A percentile compares a stretch with the other conserved stretches of the same genome.
phyloP scores from a whole-genome alignment of 2,797 vertebrate genomes.

The Acanthurus tractus region DNA sequence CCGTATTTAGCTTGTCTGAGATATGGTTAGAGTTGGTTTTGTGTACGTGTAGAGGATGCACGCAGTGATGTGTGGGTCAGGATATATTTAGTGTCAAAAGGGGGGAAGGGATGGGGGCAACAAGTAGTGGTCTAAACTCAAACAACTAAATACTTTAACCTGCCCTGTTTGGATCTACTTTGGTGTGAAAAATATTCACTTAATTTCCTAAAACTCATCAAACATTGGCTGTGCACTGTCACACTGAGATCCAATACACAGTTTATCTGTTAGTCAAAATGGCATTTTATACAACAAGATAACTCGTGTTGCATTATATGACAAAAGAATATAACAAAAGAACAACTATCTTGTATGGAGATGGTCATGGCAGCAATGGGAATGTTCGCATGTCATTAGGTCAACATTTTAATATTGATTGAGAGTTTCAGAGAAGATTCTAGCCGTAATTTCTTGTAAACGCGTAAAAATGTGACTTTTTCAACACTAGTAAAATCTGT shows the following conservation, averaged over 20 bases:
- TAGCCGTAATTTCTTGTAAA: not conserved
- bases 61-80: slow-evolving; percentile 54
- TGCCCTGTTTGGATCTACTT: not conserved
- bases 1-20: slow-evolving; percentile 78
- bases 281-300: not conserved
- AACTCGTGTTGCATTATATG: not conserved
- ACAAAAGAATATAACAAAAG: too few relatives aligned
- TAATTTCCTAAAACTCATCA: not conserved
- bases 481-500: slow-evolving; percentile 22
- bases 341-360: not conserved
- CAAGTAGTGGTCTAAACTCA: slow-evolving; percentile 40
- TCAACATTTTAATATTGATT: not conserved
- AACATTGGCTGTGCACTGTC: not conserved
- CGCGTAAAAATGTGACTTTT: not conserved
- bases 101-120: slow-evolving; percentile 27
- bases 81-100: slow-evolving; percentile 76
- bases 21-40: slow-evolving; percentile 67
- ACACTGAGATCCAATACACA: not conserved
- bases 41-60: slow-evolving; percentile 55
- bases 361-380: not conserved
- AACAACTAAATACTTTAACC: not conserved
- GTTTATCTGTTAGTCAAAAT: not conserved
- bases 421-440: not conserved
- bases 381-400: not conserved
- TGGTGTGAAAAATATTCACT: not conserved